These are phyloP conservation scores for Felis chaus DNA, from an alignment of 2,113 vertebrate species.

Conservation along the genomic window DNA sequence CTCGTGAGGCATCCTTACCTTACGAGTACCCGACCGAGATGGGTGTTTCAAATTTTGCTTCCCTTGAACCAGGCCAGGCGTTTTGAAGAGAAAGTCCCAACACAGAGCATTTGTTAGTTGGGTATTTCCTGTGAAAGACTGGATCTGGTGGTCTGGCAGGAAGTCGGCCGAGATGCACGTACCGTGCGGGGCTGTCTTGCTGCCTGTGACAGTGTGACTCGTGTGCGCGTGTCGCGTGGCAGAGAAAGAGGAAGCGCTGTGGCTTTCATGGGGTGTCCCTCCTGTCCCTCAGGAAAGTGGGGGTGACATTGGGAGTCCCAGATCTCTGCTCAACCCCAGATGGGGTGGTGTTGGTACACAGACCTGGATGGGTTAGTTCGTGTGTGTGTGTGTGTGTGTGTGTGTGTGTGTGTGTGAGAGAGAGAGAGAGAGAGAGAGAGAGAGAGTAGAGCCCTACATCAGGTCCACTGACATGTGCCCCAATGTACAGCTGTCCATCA, in stretches of 20 bases:
- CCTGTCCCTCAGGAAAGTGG: neutral
- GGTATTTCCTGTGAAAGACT: neutral
- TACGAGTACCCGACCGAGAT: accelerated
- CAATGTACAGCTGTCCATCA: neutral
- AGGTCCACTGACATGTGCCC: neutral
- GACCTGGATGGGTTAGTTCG: neutral
- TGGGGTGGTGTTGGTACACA: neutral
- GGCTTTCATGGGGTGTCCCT: neutral
- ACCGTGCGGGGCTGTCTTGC: neutral
- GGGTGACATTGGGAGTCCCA: neutral
- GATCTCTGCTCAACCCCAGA: neutral
- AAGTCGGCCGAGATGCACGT: neutral
- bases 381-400: neutral
- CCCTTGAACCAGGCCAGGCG: neutral
- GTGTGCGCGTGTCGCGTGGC: accelerated
- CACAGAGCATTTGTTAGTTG: neutral
- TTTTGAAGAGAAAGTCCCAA: neutral
- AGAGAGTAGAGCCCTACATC: no score
- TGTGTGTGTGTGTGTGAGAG: neutral
- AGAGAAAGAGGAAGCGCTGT: neutral
- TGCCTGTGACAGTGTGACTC: accelerated
- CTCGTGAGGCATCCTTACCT: accelerated
- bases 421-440: neutral
- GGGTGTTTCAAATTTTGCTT: neutral
- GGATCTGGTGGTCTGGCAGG: neutral